These are phyloP conservation scores for Bolborhynchus lineola DNA, from an alignment of 2,113 vertebrate genomes.

Conservation along the genomic window DNA sequence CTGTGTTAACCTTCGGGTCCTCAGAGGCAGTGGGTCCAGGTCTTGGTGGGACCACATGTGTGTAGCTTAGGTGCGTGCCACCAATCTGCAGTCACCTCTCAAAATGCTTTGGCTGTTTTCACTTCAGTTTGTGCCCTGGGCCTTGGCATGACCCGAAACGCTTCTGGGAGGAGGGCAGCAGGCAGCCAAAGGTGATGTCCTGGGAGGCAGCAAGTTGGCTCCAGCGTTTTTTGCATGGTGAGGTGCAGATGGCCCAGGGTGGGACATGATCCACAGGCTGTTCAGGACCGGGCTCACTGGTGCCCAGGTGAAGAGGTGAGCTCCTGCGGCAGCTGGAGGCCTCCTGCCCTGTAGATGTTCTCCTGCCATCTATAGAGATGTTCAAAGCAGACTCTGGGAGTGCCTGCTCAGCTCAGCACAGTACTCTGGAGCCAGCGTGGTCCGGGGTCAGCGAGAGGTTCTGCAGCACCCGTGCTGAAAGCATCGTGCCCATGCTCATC, in stretches of 20 bases:
- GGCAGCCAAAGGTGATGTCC: not conserved
- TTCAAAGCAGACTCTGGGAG: not conserved
- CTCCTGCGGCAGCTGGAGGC: not conserved
- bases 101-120: not conserved
- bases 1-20: fast-evolving
- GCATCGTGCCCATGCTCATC: not conserved
- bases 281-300: not conserved
- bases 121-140: not conserved
- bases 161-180: not conserved
- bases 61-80: fast-evolving
- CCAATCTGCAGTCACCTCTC: not conserved
- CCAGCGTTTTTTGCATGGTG: not conserved
- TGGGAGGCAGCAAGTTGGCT: not conserved
- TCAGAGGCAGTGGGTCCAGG: not conserved
- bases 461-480: not conserved
- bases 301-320: not conserved
- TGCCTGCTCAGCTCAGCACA: not conserved
- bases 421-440: fast-evolving
- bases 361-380: not conserved
- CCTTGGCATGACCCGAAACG: not conserved
- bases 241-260: not conserved
- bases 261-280: not conserved
- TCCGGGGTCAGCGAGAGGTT: not conserved
- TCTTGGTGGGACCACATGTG: fast-evolving
- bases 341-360: not conserved